phyloP scores from a whole-genome alignment of 2,888 invertebrate species.

The Caenorhabditis parvicauda region DNA sequence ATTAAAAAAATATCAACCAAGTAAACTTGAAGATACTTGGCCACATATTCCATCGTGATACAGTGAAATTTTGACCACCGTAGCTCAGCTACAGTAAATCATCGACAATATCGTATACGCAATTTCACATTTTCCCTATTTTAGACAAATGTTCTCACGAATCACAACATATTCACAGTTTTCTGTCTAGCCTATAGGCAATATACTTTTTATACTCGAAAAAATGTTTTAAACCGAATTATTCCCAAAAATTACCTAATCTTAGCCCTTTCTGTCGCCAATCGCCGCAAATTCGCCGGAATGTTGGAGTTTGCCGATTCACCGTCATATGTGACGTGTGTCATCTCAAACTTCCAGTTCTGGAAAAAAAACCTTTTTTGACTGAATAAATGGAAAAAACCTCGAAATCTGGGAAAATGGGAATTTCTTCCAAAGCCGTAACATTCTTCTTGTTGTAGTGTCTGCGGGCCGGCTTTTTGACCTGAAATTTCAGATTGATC shows the following conservation, averaged over 20 bases:
- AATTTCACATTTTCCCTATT: too few relatives aligned
- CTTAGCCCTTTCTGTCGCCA: slow-evolving; percentile 24
- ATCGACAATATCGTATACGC: too few relatives aligned
- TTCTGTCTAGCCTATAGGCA: too few relatives aligned
- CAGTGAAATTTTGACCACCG: too few relatives aligned
- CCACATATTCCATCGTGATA: too few relatives aligned
- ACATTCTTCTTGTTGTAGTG: slow-evolving; percentile 97
- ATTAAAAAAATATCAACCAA: slow-evolving; percentile 19
- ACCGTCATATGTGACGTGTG: slow-evolving; percentile 92
- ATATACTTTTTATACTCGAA: slow-evolving; percentile 31
- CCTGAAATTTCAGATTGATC: slow-evolving; percentile 10
- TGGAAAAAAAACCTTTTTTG: slow-evolving; percentile 58
- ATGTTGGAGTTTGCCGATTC: slow-evolving; percentile 86
- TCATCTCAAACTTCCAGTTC: slow-evolving; percentile 96
- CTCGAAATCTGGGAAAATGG: slow-evolving; percentile 90
- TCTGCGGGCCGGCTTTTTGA: slow-evolving; percentile 70
- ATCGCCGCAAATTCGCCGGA: slow-evolving; percentile 24
- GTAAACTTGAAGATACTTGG: too few relatives aligned
- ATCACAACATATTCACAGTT: too few relatives aligned
- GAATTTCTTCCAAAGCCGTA: slow-evolving; percentile 81
- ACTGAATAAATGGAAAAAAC: slow-evolving; percentile 57
- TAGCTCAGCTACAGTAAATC: too few relatives aligned
- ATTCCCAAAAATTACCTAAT: slow-evolving; percentile 12
- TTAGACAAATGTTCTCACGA: too few relatives aligned
- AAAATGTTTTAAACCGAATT: slow-evolving; percentile 3